Base-by-base conservation (phyloP, 92 coral and sea anemone genomes). In the Palythoa grandis region DNA sequence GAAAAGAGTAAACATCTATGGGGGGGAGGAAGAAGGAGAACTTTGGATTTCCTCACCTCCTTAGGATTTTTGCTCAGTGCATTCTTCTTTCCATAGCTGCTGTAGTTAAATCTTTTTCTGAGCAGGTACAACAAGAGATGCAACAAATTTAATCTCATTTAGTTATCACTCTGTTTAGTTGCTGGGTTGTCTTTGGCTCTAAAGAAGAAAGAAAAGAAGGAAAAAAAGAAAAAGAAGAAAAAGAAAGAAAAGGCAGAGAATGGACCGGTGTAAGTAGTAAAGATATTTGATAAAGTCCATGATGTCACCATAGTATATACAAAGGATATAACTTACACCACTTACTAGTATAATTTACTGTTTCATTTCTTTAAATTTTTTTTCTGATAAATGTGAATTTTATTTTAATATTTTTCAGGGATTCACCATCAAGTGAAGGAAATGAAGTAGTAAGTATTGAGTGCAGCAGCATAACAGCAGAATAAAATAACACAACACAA, bases 231-330 rank as follows among this genome's bases (percentile, higher is more conserved):
- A 78, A 91, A 93, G 53, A 74, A 79, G 84, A 86, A 74, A 77
- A 87, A 76, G 39, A 96, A 92, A 88, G 94, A 93, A 53, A 92
- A 94, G 58, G 90, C 91, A 20, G 88, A 92, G 19, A 96, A 96
- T 89, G 99, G 99, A 65, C 93, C 95, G 52, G 93, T 91, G 99
- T 96, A 90, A 90, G 98, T 90, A 37, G 2, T 7, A 20, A 16
- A 5, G 11, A 63, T 29, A 29, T 29, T 29, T 29, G 35, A 29
- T 29, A 29, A 29, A 29, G 1, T 29, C 35, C 1, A 1, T 29
- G 35, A 29, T 29, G 35, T 29, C 35, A 29, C 35, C 35, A 29
- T 29, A 29, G 35, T 29, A 29, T 29, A 29, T 29, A 29, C 35
- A 29, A 29, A 29, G 1, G 35, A 29, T 29, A 29, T 1, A 29